Evolutionary conservation across 2,797 vertebrate genomes (phyloP), one percentile per base, ranked within the genome.

Genomic region (Todus mexicanus): DNA sequence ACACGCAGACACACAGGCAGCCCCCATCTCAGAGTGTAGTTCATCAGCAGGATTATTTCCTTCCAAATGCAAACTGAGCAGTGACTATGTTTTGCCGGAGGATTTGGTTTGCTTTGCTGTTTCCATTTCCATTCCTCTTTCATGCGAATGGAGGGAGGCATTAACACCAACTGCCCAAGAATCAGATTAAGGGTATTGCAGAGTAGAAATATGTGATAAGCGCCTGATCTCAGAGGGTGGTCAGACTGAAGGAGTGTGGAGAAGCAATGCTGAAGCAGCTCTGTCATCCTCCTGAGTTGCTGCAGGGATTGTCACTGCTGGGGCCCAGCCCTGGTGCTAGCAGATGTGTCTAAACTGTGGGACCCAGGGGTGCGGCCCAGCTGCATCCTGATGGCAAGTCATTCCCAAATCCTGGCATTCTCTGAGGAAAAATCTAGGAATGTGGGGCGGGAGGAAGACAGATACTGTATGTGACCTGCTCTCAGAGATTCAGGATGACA

Each of bases 41-140:
- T 76, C 71, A 74, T 65, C 72, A 77, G 64, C 17, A 84, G 38
- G 66, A 70, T 91, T 90, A 84, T 89, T 94, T 90, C 68, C 71
- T 95, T 88, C 73, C 61, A 84, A 38, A 83, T 69, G 29, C 48
- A 82, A 73, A 71, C 70, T 57, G 70, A 88, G 22, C 42, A 64
- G 38, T 1, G 2, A 5, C 35, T 70, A 7, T 33, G 10, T 74
- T 90, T 94, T 74, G 63, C 51, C 1, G 10, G 68, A 70, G 61
- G 61, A 64, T 81, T 87, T 80, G 56, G 20, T 84, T 73, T 84
- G 57, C 56, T 77, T 81, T 74, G 27, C 68, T 78, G 14, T 73
- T 92, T 87, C 60, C 33, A 53, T 66, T 89, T 89, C 47, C 29
- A 23, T 70, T 82, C 38, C 51, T 74, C 42, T 65, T 73, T 31